These are phyloP conservation scores for Brachyopa scutellaris DNA, from an alignment of 2,888 invertebrate genomes.

Conservation along the genomic window DNA sequence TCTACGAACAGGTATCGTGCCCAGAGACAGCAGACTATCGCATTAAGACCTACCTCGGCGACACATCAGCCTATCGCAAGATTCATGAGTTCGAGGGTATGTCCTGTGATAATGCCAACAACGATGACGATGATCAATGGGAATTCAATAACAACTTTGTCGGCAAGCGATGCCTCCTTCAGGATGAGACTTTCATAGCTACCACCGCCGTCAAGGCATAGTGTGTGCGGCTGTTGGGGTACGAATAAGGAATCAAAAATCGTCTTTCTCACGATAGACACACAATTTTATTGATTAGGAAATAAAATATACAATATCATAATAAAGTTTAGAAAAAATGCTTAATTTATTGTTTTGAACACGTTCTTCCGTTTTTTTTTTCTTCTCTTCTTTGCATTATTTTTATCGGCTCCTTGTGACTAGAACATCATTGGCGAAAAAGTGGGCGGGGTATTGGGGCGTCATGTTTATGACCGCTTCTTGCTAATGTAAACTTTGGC, in stretches of 20 bases:
- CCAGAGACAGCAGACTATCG: slow-evolving; percentile 75
- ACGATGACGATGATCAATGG: slow-evolving; percentile 79
- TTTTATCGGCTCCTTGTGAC: slow-evolving; percentile 56
- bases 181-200: slow-evolving; percentile 77
- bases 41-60: slow-evolving; percentile 74
- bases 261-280: slow-evolving; percentile 20
- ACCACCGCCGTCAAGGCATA: slow-evolving; percentile 50
- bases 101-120: slow-evolving; percentile 73
- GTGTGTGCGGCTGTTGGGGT: neutral
- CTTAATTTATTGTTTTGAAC: slow-evolving; percentile 67
- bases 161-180: slow-evolving; percentile 79
- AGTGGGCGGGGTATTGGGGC: slow-evolving; percentile 23
- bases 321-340: slow-evolving; percentile 71
- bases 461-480: slow-evolving; percentile 74
- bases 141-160: slow-evolving; percentile 80
- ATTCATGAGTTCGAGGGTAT: slow-evolving; percentile 73
- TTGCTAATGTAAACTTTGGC: slow-evolving; percentile 79
- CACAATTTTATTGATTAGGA: slow-evolving; percentile 56
- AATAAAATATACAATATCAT: slow-evolving; percentile 56
- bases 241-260: neutral
- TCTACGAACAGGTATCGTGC: slow-evolving; percentile 79
- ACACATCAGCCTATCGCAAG: slow-evolving; percentile 72
- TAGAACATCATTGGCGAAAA: slow-evolving; percentile 50
- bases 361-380: slow-evolving; percentile 37
- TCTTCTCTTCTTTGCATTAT: no score